A percentile compares a stretch with the other conserved stretches of the same genome.
Evolutionary conservation across 2,113 vertebrate species (phyloP).

Genomic region (Bostrychus sinensis): DNA sequence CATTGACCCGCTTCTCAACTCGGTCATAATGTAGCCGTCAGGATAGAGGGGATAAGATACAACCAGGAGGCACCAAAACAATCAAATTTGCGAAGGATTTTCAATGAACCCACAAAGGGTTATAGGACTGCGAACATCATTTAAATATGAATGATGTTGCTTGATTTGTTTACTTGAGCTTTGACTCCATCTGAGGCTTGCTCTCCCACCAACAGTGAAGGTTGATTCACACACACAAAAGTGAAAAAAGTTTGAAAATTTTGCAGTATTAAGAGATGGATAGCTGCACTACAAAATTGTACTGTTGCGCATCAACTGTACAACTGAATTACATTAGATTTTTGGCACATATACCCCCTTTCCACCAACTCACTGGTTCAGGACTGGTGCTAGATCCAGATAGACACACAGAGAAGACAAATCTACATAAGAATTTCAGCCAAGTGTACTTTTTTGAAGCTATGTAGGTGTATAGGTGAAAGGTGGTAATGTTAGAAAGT

Average conservation of each 20-base stretch:
- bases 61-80: not conserved
- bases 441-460: too few species aligned
- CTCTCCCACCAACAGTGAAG: not conserved
- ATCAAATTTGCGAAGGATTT: constrained; percentile 14
- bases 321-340: constrained; percentile 29
- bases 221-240: constrained; percentile 42
- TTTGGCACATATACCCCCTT: constrained; percentile 34
- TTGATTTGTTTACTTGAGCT: constrained; percentile 36
- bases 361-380: not conserved
- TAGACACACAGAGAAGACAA: too few species aligned
- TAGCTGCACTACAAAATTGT: constrained; percentile 33
- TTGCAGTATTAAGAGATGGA: constrained; percentile 44
- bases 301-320: constrained; percentile 4
- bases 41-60: constrained; percentile 9
- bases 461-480: too few species aligned
- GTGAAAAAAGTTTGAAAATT: not conserved
- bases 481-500: too few species aligned
- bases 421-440: too few species aligned
- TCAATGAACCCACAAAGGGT: constrained; percentile 9
- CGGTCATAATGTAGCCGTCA: constrained; percentile 35
- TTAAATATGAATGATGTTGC: constrained; percentile 25
- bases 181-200: constrained; percentile 26
- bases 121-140: constrained; percentile 20
- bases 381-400: not conserved
- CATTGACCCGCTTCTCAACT: constrained; percentile 54